phyloP scores from a whole-genome alignment of 1,140 invertebrate species.

The Zaprionus africanus region DNA sequence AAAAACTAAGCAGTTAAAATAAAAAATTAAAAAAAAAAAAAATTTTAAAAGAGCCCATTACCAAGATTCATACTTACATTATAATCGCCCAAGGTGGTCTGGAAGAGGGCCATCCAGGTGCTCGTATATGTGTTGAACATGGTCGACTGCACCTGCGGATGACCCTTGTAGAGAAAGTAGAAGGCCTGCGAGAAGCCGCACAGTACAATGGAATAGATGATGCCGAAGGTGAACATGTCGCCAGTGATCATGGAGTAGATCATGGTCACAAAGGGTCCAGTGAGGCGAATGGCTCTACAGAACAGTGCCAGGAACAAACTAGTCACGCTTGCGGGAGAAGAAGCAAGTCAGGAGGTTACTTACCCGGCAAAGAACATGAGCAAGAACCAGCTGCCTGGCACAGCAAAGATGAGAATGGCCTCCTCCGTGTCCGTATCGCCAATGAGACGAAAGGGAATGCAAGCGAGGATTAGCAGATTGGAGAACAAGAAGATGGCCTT shows the following conservation, averaged over 20 bases:
- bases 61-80: conserved; percentile 89
- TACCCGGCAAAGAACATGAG: conserved; percentile 99
- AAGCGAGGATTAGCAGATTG: conserved; percentile 95
- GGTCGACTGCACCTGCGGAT: conserved; percentile 91
- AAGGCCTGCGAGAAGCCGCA: conserved; percentile 98
- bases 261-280: conserved; percentile 99
- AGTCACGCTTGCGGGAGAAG: neutral
- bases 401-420: conserved; percentile 94
- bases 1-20: too few relatives aligned
- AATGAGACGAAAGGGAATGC: conserved; percentile 94
- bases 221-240: conserved; percentile 98
- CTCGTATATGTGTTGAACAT: conserved; percentile 93
- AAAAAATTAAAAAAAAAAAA: too few relatives aligned
- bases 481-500: conserved; percentile 97
- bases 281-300: conserved; percentile 94
- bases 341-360: conserved; percentile 26
- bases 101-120: conserved; percentile 99
- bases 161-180: conserved; percentile 97
- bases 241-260: conserved; percentile 99
- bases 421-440: conserved; percentile 93
- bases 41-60: too few relatives aligned
- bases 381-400: conserved; percentile 98
- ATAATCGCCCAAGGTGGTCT: conserved; percentile 99
- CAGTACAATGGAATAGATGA: conserved; percentile 97
- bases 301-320: neutral